Evolutionary conservation across 1,140 invertebrate genomes (phyloP).

Genomic region (Sitophilus oryzae): DNA sequence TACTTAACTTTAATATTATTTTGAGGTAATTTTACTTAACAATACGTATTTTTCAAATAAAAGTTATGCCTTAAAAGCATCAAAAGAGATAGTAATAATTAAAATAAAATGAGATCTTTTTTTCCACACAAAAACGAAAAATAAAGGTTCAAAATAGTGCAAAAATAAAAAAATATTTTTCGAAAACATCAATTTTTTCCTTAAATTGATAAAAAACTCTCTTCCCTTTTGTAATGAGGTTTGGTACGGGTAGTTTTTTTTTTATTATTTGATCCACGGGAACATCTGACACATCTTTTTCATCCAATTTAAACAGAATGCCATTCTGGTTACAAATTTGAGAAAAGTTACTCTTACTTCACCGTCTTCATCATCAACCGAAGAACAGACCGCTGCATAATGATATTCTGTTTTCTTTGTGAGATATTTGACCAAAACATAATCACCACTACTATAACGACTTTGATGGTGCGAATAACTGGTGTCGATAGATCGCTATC

Average conservation of each 20-base stretch:
- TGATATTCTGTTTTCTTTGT: too few relatives aligned
- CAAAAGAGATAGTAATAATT: too few relatives aligned
- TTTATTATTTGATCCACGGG: background rate
- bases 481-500: background rate
- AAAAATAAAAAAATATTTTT: conserved; percentile 6
- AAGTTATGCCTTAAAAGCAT: too few relatives aligned
- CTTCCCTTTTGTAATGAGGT: conserved; percentile 4
- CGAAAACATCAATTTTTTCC: conserved; percentile 1
- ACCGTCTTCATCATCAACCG: background rate
- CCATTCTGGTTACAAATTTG: conserved; percentile 13
- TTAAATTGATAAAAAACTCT: conserved; percentile 8
- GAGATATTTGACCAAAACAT: too few relatives aligned
- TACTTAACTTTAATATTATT: too few relatives aligned
- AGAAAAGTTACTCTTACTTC: too few relatives aligned
- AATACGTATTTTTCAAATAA: too few relatives aligned
- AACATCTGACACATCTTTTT: conserved; percentile 8
- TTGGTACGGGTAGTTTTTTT: conserved; percentile 4
- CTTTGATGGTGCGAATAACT: background rate
- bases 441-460: background rate
- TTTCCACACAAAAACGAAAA: too few relatives aligned
- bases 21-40: too few relatives aligned
- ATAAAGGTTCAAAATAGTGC: too few relatives aligned
- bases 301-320: conserved; percentile 15
- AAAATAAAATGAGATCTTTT: too few relatives aligned
- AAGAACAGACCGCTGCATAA: too few relatives aligned